Evolutionary conservation across 2,888 invertebrate genomes (phyloP).

Genomic region (Formica aserva): DNA sequence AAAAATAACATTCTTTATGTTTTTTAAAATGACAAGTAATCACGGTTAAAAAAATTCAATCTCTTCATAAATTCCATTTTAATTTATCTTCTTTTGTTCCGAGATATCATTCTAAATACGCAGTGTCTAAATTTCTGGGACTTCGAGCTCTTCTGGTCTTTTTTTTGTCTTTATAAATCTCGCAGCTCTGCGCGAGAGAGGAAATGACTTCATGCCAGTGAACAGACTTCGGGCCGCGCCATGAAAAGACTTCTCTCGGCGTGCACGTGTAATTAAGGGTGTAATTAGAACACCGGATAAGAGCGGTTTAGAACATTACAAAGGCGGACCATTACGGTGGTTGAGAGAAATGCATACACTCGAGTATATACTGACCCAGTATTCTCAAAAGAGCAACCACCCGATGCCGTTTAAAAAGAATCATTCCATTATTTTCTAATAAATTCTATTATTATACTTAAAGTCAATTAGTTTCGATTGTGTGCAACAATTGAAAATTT

Average conservation of each 20-base stretch:
- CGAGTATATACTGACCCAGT: conserved; percentile 41
- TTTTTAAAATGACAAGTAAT: neutral
- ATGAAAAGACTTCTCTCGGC: conserved; percentile 43
- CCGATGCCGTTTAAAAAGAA: neutral
- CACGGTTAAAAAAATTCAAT: neutral
- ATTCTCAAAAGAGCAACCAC: conserved; percentile 3
- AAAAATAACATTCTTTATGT: neutral
- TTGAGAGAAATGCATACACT: conserved; percentile 18
- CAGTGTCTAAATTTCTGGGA: conserved; percentile 9
- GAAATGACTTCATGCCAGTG: conserved; percentile 50
- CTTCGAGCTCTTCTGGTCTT: neutral
- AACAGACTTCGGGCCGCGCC: conserved; percentile 35
- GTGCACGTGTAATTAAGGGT: conserved; percentile 55
- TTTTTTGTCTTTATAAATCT: conserved; percentile 38
- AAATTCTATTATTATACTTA: neutral
- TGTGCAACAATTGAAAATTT: neutral
- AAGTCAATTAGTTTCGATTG: neutral
- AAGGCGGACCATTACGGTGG: conserved; percentile 36
- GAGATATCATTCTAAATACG: neutral
- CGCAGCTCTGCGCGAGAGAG: neutral
- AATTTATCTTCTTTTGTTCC: neutral
- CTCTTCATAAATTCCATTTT: neutral
- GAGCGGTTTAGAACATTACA: conserved; percentile 51
- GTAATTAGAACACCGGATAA: conserved; percentile 56
- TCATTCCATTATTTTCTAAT: neutral